Evolutionary conservation across 2,797 vertebrate species (phyloP).

Genomic region (Peromyscus attwateri): DNA sequence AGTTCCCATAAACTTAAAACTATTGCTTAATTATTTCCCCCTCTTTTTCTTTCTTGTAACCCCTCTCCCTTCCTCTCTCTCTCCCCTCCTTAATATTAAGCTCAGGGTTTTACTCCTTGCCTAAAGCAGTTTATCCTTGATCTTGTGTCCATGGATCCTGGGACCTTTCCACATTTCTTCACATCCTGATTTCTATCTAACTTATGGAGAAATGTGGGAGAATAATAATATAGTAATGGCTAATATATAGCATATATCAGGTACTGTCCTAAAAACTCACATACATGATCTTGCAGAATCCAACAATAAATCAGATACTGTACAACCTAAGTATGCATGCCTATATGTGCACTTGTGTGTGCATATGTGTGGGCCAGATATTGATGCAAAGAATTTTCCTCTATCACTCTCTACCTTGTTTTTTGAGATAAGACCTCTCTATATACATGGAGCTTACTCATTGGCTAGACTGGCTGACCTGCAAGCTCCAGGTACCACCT

Average conservation of each 20-base stretch:
- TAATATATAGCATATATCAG: neutral
- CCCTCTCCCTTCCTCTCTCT: neutral
- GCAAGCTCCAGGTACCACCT: neutral
- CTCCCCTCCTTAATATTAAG: neutral
- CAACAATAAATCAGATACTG: neutral
- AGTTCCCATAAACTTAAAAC: neutral
- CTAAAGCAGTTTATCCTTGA: neutral
- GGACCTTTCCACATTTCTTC: neutral
- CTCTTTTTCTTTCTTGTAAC: neutral
- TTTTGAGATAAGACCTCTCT: neutral
- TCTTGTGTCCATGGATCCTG: neutral
- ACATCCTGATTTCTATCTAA: neutral
- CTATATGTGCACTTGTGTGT: neutral
- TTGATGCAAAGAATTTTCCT: neutral
- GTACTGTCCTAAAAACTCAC: neutral
- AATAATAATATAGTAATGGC: neutral
- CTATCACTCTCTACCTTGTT: neutral
- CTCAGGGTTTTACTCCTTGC: neutral
- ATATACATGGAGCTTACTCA: neutral
- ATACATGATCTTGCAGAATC: neutral
- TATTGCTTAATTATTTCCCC: neutral
- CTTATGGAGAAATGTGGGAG: neutral
- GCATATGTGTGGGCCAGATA: neutral
- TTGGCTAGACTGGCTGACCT: neutral
- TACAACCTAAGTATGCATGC: neutral